Evolutionary conservation across 2,888 invertebrate species (phyloP), one percentile per base, ranked within the genome.

Genomic region (Syrphus vitripennis): DNA sequence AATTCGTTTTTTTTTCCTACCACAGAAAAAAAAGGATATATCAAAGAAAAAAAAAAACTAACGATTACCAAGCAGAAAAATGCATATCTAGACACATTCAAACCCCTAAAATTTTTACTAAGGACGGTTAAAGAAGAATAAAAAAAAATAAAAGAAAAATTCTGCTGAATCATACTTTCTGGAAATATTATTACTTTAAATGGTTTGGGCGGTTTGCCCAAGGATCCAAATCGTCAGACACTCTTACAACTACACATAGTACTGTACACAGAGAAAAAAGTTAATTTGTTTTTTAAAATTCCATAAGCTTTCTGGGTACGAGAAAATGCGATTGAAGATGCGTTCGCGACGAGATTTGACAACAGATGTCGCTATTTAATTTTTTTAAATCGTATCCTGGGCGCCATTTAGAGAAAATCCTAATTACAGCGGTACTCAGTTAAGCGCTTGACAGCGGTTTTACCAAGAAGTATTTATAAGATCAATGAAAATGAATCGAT

Each of bases 121-220:
- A 55, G 70, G 42, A 63, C 50, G 37, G 61, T 42, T 26, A 37
- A 57, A 31, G 26, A 40, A 29, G 29, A 53, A 29, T 6, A 29
- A 53, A 29, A 57, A 55, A 67, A 70, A 72, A 42, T 53, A 69
- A 29, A 9, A 12, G 45, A 37, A 59, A 50, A 65, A 75, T 83
- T 74, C 48, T 82, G 86, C 86, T 86, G 82, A 86, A 78, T 86
- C 86, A 86, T 82, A 74, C n/a, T 82, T 86, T 82, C 70, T 77
- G 77, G 26, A 65, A 86, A 74, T 77, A 77, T 82, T 86, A 82
- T 82, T 86, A 74, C 82, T 82, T 82, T 65, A 86, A 86, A 86
- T 82, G 86, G 86, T 70, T 77, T 78, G 86, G 77, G 82, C 82
- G 82, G 82, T 48, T 59, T 69, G 86, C 63, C 82, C 74, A 86